Evolutionary conservation across 1,140 invertebrate genomes (phyloP).

Genomic region (Polyergus mexicanus): DNA sequence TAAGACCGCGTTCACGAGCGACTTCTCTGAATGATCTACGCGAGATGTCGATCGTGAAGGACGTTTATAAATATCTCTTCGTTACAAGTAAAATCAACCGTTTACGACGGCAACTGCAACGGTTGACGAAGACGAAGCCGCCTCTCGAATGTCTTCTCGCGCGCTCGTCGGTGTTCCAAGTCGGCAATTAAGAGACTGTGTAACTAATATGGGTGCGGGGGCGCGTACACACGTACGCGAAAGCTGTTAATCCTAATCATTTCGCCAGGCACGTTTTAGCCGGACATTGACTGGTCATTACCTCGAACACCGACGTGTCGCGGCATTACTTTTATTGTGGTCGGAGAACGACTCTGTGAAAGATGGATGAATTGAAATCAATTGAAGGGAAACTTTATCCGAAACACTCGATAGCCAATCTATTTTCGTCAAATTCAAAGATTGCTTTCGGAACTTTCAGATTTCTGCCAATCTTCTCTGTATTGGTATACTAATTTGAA

Average conservation of each 20-base stretch:
- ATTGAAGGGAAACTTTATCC: slow-evolving; percentile 1
- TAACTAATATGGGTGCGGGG: slow-evolving; percentile 60
- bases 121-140: neutral
- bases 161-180: slow-evolving; percentile 66
- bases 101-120: neutral
- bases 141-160: slow-evolving; percentile 29
- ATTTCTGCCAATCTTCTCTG: neutral
- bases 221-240: slow-evolving; percentile 35
- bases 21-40: slow-evolving; percentile 24
- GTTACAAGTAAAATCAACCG: too few species aligned
- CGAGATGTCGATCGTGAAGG: slow-evolving; percentile 24
- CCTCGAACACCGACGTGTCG: slow-evolving; percentile 57
- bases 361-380: slow-evolving; percentile 40
- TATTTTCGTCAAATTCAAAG: neutral
- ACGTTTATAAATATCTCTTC: slow-evolving; percentile 8
- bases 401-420: neutral
- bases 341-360: slow-evolving; percentile 16
- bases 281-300: slow-evolving; percentile 69
- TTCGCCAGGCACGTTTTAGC: slow-evolving; percentile 63
- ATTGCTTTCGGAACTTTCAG: neutral
- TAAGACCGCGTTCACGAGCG: neutral
- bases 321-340: slow-evolving; percentile 44
- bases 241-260: slow-evolving; percentile 74
- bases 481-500: neutral
- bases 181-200: slow-evolving; percentile 71